These are phyloP conservation scores for Cataglyphis livida DNA, from an alignment of 2,888 invertebrate genomes.

Conservation along the genomic window DNA sequence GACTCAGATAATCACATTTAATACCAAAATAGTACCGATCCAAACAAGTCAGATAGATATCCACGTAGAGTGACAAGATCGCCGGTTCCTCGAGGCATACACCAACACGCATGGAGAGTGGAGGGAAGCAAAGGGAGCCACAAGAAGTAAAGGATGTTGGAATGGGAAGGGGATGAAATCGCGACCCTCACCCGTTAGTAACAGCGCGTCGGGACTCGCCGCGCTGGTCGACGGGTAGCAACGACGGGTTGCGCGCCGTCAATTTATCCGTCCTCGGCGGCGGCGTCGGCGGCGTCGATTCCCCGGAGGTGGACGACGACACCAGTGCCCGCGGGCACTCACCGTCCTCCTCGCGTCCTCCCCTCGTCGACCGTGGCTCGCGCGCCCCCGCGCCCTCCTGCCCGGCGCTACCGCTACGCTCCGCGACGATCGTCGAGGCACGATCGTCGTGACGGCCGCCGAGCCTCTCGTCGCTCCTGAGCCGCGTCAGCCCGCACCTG, in stretches of 20 bases:
- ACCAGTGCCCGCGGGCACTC: slow-evolving; percentile 17
- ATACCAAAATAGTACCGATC: slow-evolving; percentile 14
- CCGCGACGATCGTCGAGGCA: slow-evolving; percentile 12
- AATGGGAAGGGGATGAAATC: slow-evolving; percentile 21
- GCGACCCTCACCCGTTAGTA: slow-evolving; percentile 63
- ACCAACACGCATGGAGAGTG: slow-evolving; percentile 43
- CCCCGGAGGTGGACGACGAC: slow-evolving; percentile 74
- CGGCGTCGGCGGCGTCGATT: slow-evolving; percentile 80
- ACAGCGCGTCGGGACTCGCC: neutral
- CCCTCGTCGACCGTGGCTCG: slow-evolving; percentile 45
- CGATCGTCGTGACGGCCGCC: slow-evolving; percentile 44
- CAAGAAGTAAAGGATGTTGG: neutral
- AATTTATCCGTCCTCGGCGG: slow-evolving; percentile 74
- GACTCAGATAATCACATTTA: neutral
- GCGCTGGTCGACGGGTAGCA: neutral
- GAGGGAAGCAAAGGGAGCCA: neutral
- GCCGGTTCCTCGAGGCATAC: neutral
- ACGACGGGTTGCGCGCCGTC: slow-evolving; percentile 22
- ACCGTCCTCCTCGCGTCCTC: slow-evolving; percentile 49
- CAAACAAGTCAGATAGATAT: neutral
- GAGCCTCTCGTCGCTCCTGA: slow-evolving; percentile 78
- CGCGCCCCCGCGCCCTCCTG: slow-evolving; percentile 3
- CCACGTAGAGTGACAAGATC: neutral
- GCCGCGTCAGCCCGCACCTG: slow-evolving; percentile 89
- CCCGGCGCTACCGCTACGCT: slow-evolving; percentile 36